Evolutionary conservation across 2,113 vertebrate species (phyloP), one percentile per base, ranked within the genome.

Genomic region (Corydoras maculifer): DNA sequence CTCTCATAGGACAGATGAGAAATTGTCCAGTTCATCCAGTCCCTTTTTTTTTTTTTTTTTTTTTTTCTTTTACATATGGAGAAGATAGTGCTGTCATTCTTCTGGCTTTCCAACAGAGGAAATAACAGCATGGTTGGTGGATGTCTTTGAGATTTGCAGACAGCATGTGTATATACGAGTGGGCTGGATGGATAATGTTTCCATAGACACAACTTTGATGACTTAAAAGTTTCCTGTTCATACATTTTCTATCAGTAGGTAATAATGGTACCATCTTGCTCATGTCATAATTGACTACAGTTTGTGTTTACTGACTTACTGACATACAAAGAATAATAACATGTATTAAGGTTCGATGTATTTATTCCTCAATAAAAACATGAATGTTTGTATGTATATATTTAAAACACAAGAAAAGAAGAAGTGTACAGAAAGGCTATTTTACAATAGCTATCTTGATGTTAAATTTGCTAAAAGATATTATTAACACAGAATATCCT

Each of bases 1-100:
- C 35, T 71, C 72, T 69, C 54, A 29, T 48, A 54, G 74, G 54
- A 70, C 18, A 18, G 13, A 70, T 13, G 62, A 61, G 65, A 70
- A 65, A 62, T 65, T 69, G 54, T 60, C 74, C 62, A 73, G 68
- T 32, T 50, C n/a, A 58, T 57, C 62, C 15, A 62, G 14, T 61
- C 51, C 51, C 58, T 49, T 62, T 59, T 67, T 51, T 72, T 65
- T 68, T 55, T 25, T 69, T 5, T 65, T 51, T 65, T 61, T 65
- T 55, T 72, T 69, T 68, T 49, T 25, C n/a, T n/a, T n/a, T 49
- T 25, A 72, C 77, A 75, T 61, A 31, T 72, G 77, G 54, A 73
- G 72, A 72, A 75, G 68, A 75, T 51, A 49, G 73, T 62, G 58
- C 57, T 68, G 60, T 66, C 49, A 57, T 53, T 43, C 49, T 55